These are phyloP conservation scores for Microctonus brassicae DNA, from an alignment of 2,888 invertebrate species.

Conservation along the genomic window DNA sequence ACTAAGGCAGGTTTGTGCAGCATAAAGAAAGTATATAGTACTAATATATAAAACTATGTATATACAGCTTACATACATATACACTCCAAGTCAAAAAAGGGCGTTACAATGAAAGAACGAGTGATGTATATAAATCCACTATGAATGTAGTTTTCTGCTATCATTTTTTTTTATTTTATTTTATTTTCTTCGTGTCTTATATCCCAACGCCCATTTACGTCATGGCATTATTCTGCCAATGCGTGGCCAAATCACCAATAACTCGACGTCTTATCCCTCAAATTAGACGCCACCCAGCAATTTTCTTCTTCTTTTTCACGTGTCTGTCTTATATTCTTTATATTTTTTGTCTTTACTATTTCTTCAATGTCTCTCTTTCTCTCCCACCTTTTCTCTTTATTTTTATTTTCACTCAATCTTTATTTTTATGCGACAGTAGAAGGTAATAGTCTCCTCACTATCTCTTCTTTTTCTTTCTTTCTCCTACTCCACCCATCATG, in stretches of 20 bases:
- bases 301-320: slow-evolving; percentile 1
- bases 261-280: slow-evolving; percentile 58
- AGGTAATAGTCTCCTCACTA: slow-evolving; percentile 50
- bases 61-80: neutral
- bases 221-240: slow-evolving; percentile 41
- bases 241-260: slow-evolving; percentile 56
- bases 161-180: neutral
- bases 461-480: slow-evolving; percentile 34
- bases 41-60: neutral
- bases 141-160: slow-evolving; percentile 18
- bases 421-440: slow-evolving; percentile 54
- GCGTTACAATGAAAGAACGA: slow-evolving; percentile 5
- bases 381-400: slow-evolving; percentile 6
- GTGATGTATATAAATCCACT: slow-evolving; percentile 16
- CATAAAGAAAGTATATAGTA: neutral
- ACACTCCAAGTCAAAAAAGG: neutral
- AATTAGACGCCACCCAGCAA: slow-evolving; percentile 54
- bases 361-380: no score
- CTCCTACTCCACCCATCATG: slow-evolving; percentile 30
- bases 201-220: slow-evolving; percentile 53
- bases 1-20: neutral
- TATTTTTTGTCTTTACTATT: slow-evolving; percentile 15
- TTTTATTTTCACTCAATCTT: slow-evolving; percentile 48
- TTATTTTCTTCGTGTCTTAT: slow-evolving; percentile 33
- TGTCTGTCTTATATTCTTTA: slow-evolving; percentile 11